Evolutionary conservation across 2,113 vertebrate genomes (phyloP), one percentile per base, ranked within the genome.

Genomic region (Loxodonta africana): DNA sequence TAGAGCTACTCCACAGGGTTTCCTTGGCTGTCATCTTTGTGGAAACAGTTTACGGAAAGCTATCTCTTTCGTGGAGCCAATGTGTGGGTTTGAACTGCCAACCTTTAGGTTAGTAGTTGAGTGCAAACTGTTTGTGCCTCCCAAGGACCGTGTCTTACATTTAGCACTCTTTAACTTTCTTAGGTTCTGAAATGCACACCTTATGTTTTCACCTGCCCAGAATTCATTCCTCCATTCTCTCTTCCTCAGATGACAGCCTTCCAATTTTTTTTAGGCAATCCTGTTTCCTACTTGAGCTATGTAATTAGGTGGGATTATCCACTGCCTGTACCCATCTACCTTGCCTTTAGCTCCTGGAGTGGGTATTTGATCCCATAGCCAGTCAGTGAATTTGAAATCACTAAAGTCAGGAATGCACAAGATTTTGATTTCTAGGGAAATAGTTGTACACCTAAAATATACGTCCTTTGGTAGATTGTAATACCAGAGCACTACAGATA

Each of bases 331-430:
- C 30, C 10, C 1, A n/a, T 8, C 44, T 21, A 2, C 17, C 33
- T 93, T 76, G 26, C 8, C n/a, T 15, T 2, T 44, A 53, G 41
- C 21, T 89, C 44, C 6, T 57, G 63, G 48, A 89, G 14, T 82
- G 25, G 25, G 30, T 28, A 41, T 48, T 82, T 67, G n/a, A 90
- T 93, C 8, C 44, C 44, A 30, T 57, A 63, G 46, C 23, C 3
- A 2, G 9, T 83, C 11, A 46, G 28, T 91, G 57, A 83, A 83
- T 48, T 89, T 91, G 57, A 95, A 94, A 83, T 95, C 28, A 85
- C 25, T 11, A 12, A 73, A 48, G 48, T 69, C 20, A n/a, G 62
- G 82, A 91, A 67, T 33, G 67, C 37, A 26, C 8, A 57, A 77
- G 62, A 69, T 11, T 48, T 94, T 51, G 69, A 86, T 25, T 28